Conservation (phyloP, 2,797 vertebrate species). For the Galagoides demidoff region DNA sequence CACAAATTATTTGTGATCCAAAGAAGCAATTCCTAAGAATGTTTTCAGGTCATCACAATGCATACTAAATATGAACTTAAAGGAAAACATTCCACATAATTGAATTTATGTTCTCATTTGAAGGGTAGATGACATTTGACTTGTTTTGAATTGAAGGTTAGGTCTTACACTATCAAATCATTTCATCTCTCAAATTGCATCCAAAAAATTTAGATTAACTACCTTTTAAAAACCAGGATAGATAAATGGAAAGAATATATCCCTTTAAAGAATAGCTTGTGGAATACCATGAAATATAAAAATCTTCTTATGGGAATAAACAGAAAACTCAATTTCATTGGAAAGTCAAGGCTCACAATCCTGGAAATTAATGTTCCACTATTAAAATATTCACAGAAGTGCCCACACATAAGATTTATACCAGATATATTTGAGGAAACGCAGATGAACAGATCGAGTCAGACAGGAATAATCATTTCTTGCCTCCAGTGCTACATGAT, state of each 20-base stretch:
- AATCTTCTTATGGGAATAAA: neutral
- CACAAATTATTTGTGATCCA: neutral
- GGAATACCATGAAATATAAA: neutral
- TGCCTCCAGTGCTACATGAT: neutral
- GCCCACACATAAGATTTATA: neutral
- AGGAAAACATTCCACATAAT: neutral
- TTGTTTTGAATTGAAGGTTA: neutral
- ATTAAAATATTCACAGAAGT: neutral
- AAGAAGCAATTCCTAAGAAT: neutral
- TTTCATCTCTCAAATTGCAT: neutral
- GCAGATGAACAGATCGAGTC: neutral
- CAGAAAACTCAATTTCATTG: neutral
- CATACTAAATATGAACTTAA: neutral
- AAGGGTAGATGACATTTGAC: neutral
- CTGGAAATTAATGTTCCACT: neutral
- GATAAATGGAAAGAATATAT: neutral
- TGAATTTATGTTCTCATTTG: neutral
- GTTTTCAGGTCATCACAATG: neutral
- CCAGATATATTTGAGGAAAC: neutral
- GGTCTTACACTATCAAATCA: neutral
- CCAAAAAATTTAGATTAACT: neutral
- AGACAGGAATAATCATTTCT: neutral
- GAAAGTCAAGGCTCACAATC: neutral
- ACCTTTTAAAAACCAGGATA: neutral
- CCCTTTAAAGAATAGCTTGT: constrained; percentile 22